Percentiles rank a stretch among this genome's conserved stretches.
Conservation (phyloP, 2,113 vertebrate species). For the Monopterus albus region DNA sequence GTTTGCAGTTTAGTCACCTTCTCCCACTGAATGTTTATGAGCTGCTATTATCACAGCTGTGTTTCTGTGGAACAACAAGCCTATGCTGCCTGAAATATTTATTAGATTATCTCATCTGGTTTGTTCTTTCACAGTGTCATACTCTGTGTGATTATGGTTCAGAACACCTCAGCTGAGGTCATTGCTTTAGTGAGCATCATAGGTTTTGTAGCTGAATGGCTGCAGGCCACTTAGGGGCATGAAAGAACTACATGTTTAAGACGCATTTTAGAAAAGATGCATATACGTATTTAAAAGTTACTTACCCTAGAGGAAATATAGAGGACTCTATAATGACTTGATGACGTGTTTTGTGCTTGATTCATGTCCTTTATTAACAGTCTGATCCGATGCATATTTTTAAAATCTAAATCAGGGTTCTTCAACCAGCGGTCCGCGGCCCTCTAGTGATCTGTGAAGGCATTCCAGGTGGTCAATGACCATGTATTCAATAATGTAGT, state of each 20-base stretch:
- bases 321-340: too few species aligned
- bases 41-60: constrained; percentile 17
- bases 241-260: constrained; percentile 12
- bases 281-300: too few species aligned
- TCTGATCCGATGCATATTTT: too few species aligned
- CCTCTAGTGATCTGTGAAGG: too few species aligned
- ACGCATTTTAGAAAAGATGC: too few species aligned
- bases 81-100: constrained; percentile 42
- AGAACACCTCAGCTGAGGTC: constrained; percentile 16
- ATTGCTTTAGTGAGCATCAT: not conserved
- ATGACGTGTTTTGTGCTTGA: too few species aligned
- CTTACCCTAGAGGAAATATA: too few species aligned
- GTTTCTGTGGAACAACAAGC: constrained; percentile 7
- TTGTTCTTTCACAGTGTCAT: constrained; percentile 14
- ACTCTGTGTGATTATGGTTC: not conserved
- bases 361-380: too few species aligned
- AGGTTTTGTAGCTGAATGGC: not conserved
- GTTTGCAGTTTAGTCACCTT: constrained; percentile 8
- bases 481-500: too few species aligned
- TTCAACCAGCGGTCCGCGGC: too few species aligned
- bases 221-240: not conserved
- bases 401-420: too few species aligned
- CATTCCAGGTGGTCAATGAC: too few species aligned
- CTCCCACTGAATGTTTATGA: constrained; percentile 50
- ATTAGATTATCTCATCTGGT: constrained; percentile 24